These are phyloP conservation scores for Rhogogaster chlorosoma DNA, from an alignment of 2,888 invertebrate species.

Conservation along the genomic window DNA sequence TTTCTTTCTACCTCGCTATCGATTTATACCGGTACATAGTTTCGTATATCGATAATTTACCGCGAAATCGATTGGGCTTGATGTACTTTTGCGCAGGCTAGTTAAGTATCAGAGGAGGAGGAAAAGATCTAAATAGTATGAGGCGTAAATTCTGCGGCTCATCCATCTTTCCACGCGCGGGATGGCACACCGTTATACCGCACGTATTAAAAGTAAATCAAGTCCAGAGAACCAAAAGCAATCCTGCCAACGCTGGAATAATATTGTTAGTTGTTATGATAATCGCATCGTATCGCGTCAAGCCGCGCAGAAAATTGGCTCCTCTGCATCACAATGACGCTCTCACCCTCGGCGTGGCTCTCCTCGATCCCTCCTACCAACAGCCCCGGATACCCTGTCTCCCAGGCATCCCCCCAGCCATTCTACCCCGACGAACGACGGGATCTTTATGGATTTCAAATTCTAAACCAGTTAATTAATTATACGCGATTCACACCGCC, in stretches of 20 bases:
- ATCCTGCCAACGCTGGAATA: conserved; percentile 67
- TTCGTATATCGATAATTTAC: background rate
- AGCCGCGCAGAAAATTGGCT: conserved; percentile 78
- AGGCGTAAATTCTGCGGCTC: conserved; percentile 28
- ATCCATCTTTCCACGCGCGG: conserved; percentile 38
- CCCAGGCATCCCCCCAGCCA: conserved; percentile 43
- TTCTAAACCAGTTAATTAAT: conserved; percentile 50
- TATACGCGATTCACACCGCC: conserved; percentile 40
- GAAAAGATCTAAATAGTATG: background rate
- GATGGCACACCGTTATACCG: conserved; percentile 11
- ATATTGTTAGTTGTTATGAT: conserved; percentile 78
- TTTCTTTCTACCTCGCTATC: background rate
- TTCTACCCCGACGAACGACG: conserved; percentile 39
- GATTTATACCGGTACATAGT: background rate
- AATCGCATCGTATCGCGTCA: conserved; percentile 76
- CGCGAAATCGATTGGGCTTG: conserved; percentile 1
- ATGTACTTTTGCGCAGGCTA: background rate
- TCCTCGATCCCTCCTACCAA: conserved; percentile 48
- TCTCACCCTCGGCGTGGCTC: conserved; percentile 59
- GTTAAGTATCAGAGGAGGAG: background rate
- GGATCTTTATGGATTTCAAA: conserved; percentile 50
- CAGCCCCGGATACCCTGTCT: conserved; percentile 43
- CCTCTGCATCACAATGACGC: conserved; percentile 78
- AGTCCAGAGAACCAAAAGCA: conserved; percentile 47
- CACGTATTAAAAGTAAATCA: conserved; percentile 51